phyloP scores from a whole-genome alignment of 2,888 invertebrate genomes.

The Lypha dubia region DNA sequence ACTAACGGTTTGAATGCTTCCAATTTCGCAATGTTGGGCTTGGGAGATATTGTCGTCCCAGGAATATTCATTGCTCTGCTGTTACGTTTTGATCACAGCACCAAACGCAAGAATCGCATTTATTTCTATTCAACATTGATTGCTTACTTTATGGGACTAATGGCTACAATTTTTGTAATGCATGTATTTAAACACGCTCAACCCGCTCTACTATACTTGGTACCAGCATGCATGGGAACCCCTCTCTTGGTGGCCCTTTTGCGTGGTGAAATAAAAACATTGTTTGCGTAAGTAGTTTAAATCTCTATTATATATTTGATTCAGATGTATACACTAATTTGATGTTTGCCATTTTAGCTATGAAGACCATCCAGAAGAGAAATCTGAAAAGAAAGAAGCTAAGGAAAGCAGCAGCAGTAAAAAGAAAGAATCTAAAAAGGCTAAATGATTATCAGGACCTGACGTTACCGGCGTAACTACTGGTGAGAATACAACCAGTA shows the following conservation, averaged over 20 bases:
- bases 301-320: not conserved
- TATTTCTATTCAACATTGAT: conserved; percentile 96
- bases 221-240: conserved; percentile 96
- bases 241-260: conserved; percentile 94
- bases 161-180: conserved; percentile 98
- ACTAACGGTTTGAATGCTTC: conserved; percentile 94
- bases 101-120: conserved; percentile 90
- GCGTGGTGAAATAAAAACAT: conserved; percentile 93
- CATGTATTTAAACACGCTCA: conserved; percentile 99
- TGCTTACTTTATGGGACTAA: conserved; percentile 96
- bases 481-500: conserved; percentile 46
- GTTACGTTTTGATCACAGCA: conserved; percentile 96
- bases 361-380: conserved; percentile 87
- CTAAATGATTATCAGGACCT: conserved; percentile 78
- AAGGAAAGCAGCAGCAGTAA: conserved; percentile 80
- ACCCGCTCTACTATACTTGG: conserved; percentile 98
- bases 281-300: conserved; percentile 91
- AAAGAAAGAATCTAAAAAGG: conserved; percentile 82
- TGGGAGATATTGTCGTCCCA: conserved; percentile 99
- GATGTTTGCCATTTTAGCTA: conserved; percentile 84
- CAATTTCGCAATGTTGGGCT: conserved; percentile 99
- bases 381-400: conserved; percentile 82
- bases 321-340: not conserved
- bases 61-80: conserved; percentile 99
- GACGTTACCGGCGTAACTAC: conserved; percentile 20